Percentiles rank a stretch among this genome's conserved stretches.
Conservation (phyloP, 1,140 invertebrate species). For the Conus betulinus region DNA sequence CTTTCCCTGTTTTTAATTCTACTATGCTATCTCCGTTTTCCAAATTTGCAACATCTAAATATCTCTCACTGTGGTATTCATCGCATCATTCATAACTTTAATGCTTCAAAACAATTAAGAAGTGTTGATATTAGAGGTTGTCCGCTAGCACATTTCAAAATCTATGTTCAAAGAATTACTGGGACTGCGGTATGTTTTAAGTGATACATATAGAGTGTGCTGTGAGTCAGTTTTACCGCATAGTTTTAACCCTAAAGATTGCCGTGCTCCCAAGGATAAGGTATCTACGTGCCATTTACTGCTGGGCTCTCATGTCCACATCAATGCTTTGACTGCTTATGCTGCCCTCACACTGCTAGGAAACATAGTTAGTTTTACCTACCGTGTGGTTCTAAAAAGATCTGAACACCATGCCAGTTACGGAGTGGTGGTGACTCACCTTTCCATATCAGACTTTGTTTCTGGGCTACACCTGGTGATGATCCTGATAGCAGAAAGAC, state of each 20-base stretch:
- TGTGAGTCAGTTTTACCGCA: constrained; percentile 34
- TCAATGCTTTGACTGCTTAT: constrained; percentile 44
- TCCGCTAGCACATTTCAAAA: neutral
- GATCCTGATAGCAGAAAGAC: constrained; percentile 58
- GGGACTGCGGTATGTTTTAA: neutral
- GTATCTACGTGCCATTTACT: constrained; percentile 54
- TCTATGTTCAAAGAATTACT: neutral
- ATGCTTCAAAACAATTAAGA: constrained; percentile 34
- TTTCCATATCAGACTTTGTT: constrained; percentile 62
- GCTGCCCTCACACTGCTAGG: constrained; percentile 44
- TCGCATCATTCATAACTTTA: constrained; percentile 8
- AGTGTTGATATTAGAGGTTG: constrained; percentile 32
- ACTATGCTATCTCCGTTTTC: neutral
- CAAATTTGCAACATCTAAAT: constrained; percentile 20
- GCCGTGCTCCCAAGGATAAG: constrained; percentile 38
- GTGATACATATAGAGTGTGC: constrained; percentile 51
- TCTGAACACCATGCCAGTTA: constrained; percentile 13
- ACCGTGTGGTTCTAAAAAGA: constrained; percentile 31
- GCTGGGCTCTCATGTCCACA: constrained; percentile 40
- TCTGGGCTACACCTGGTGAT: constrained; percentile 67
- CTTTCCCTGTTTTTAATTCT: neutral
- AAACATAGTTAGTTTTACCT: constrained; percentile 50
- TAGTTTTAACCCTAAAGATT: constrained; percentile 34
- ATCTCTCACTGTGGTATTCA: constrained; percentile 17
- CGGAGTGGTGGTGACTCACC: constrained; percentile 50